Base-by-base conservation (phyloP, 1,140 invertebrate species). In the Aphelenchoides fujianensis region DNA sequence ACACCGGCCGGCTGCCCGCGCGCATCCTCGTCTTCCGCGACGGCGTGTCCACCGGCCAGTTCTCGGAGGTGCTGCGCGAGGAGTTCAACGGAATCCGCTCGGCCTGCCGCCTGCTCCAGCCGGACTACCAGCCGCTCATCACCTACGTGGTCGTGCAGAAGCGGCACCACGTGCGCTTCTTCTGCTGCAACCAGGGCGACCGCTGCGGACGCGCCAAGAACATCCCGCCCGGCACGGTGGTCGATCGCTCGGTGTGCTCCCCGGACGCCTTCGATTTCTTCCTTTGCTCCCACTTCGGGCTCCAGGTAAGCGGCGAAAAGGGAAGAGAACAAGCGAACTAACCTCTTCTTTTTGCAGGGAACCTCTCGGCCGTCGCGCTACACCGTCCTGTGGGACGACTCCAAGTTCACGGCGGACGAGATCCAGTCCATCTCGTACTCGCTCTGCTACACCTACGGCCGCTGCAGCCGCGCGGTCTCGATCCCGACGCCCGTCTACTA, bases 401-500 rank as follows among this genome's bases (percentile, higher is more conserved):
- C 87, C 52, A 79, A 90, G 12, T 87, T 94, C 72, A 85, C 86
- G 1, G 88, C 91, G 73, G 89, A 94, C 83, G 87, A 92, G 67
- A 86, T 95, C 19, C 91, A 95, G 84, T 85, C 89, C 73, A 81
- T 95, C 64, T 91, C 92, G 0, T 94, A 91, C 85, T 90, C 91
- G 80, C 85, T 96, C 27, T 96, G 93, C 84, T 92, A 95, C 80
- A 88, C 93, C 86, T 95, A 92, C 85, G 88, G 90, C 1, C 88
- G 93, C 19, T 96, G 93, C 83, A 91, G 90, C 61, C 88, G 92
- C 64, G 88, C 91, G 1, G 92, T 96, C 0, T 93, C 91, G 12
- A 94, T 95, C 87, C 93, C 93, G 1, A 91, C 94, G 0, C 93
- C 93, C 1, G 94, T 92, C 0, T 95, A 95, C 85, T 94, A 95